Percentiles rank a stretch among this genome's conserved stretches.
phyloP scores from a whole-genome alignment of 2,113 vertebrate species.

The Nanorana parkeri region DNA sequence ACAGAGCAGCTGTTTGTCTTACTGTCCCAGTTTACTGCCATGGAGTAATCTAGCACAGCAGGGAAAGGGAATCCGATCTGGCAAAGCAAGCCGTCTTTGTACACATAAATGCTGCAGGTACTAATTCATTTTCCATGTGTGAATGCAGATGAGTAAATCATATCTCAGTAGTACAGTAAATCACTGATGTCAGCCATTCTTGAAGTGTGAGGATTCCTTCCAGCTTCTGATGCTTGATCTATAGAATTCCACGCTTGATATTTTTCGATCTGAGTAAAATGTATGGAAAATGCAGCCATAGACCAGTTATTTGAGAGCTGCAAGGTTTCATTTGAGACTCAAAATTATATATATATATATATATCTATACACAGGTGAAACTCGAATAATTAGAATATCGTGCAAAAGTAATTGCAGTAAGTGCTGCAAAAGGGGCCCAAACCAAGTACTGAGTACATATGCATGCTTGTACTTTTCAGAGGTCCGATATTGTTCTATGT shows the following conservation, averaged over 20 bases:
- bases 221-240: background rate
- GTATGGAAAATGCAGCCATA: conserved; percentile 7
- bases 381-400: too few relatives aligned
- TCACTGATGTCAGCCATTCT: conserved; percentile 4
- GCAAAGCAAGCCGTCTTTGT: conserved; percentile 19
- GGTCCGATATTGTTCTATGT: too few relatives aligned
- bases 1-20: conserved; percentile 32
- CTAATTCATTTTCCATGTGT: conserved; percentile 27
- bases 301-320: background rate
- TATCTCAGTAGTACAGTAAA: conserved; percentile 14
- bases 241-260: background rate
- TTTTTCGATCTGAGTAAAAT: background rate
- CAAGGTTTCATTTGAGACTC: too few relatives aligned
- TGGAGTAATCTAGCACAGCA: conserved; percentile 22
- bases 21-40: conserved; percentile 16
- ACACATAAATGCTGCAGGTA: conserved; percentile 2
- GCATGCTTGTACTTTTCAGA: too few relatives aligned
- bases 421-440: too few relatives aligned
- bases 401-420: too few relatives aligned
- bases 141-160: conserved; percentile 29
- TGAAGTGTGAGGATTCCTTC: background rate
- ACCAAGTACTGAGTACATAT: too few relatives aligned
- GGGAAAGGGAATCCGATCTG: conserved; percentile 4
- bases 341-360: too few relatives aligned
- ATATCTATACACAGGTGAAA: too few relatives aligned